Base-by-base conservation (phyloP, 1,140 invertebrate species). In the Caerostris darwini region DNA sequence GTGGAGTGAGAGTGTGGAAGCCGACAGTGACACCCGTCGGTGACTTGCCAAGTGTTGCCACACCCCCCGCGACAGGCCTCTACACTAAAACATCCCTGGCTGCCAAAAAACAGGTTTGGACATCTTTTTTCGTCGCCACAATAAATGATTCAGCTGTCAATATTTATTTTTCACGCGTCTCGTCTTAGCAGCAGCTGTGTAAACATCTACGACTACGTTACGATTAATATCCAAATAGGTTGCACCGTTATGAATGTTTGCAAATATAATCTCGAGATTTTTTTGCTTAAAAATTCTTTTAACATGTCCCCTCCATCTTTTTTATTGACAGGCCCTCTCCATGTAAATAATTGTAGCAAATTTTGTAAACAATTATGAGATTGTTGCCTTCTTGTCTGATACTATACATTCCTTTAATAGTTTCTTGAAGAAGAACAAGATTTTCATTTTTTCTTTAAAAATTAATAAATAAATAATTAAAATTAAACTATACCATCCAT, bases 61-160 rank as follows among this genome's bases (percentile, higher is more conserved):
- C 94, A n/a, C 90, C 97, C 69, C 97, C 97, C 19, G 95, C 96
- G 8, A 85, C 95, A 64, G 96, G 97, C 88, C 97, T 98, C 50
- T 97, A 98, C 94, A 99, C 98, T 95, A 98, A 98, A 96, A 99
- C 98, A 90, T 99, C 98, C 67, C 96, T 99, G 92, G 98, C 98
- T 95, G 97, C 97, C 77, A 97, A 97, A 94, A 97, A 97, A 95
- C 97, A 97, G 95, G 97, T 96, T 90, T 93, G 94, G 3, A 56
- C 34, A 54, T 69, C 58, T 56, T 89, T 83, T 88, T 87, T 67
- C 8, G 2, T n/a, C 17, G 19, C 10, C n/a, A 50, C 14, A 3
- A 53, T 88, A 50, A 88, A 34, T 88, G 86, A 64, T 87, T 93
- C 92, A 87, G 92, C 83, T 93, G 92, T 93, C 92, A 87, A 87